Evolutionary conservation across 2,888 invertebrate species (phyloP).

Genomic region (Brachyopa scutellaris): DNA sequence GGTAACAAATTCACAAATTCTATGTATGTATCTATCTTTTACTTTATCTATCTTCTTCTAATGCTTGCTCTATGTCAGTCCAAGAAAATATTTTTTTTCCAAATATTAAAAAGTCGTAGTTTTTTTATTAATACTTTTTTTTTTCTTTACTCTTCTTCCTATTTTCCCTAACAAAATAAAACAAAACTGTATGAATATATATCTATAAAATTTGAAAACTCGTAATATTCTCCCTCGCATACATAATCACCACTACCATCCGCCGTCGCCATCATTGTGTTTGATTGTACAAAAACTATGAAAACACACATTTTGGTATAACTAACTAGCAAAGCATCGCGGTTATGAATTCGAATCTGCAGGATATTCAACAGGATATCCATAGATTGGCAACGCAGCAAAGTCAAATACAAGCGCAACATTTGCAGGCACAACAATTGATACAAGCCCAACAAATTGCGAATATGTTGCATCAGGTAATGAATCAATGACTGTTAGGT

Average conservation of each 20-base stretch:
- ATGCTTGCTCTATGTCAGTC: slow-evolving; percentile 57
- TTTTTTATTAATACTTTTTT: slow-evolving; percentile 38
- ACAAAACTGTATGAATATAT: slow-evolving; percentile 1
- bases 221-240: not conserved
- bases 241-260: not conserved
- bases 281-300: slow-evolving; percentile 30
- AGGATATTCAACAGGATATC: slow-evolving; percentile 97
- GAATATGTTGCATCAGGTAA: slow-evolving; percentile 82
- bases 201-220: slow-evolving; percentile 4
- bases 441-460: slow-evolving; percentile 84
- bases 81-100: slow-evolving; percentile 1
- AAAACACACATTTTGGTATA: slow-evolving; percentile 19
- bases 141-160: slow-evolving; percentile 30
- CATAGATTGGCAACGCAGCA: slow-evolving; percentile 93
- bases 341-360: slow-evolving; percentile 93
- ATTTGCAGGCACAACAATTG: slow-evolving; percentile 84
- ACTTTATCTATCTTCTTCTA: slow-evolving; percentile 33
- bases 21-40: slow-evolving; percentile 39
- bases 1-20: slow-evolving; percentile 80
- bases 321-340: slow-evolving; percentile 82
- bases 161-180: not conserved
- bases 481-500: slow-evolving; percentile 17
- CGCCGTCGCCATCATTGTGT: slow-evolving; percentile 8
- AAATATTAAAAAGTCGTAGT: slow-evolving; percentile 2
- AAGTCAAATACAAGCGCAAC: slow-evolving; percentile 87